Evolutionary conservation across 1,140 invertebrate species (phyloP), one percentile per base, ranked within the genome.

Genomic region (Cotesia typhae): DNA sequence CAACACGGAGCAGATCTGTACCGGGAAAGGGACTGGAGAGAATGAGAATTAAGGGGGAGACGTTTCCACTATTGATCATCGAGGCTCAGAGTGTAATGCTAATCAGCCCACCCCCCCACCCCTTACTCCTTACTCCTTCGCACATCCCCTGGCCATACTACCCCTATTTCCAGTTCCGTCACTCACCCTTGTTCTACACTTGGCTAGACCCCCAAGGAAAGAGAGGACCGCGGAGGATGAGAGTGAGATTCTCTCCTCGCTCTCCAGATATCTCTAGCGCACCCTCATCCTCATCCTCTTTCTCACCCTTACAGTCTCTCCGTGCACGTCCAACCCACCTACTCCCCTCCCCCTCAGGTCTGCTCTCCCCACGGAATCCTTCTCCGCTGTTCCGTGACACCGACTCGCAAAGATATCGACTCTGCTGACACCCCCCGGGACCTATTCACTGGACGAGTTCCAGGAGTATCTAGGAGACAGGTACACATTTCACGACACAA

Each of bases 11-110:
- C 28, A 28, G 3, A 28, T 1, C 28, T 28, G 28, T 28, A 28
- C 28, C 28, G 28, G 28, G 28, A 28, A 28, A 28, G 28, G 28
- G 28, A 28, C 28, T 28, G 79, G 81, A 82, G 82, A 84, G 83
- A 84, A 84, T 83, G 80, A 83, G 79, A 83, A 84, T 83, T 82
- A 84, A 84, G 84, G 82, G 84, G 83, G 83, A 84, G 84, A 85
- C 84, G 82, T 87, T 87, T 86, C 83, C 84, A 87, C 85, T 85
- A 87, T 87, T 87, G 85, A 86, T 86, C 85, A 87, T 86, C 84
- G 83, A 84, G 84, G 81, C 84, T 85, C 84, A 84, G 84, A 85
- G 84, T 85, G 84, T 84, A 87, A 86, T 87, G 85, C 85, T 86
- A 87, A 85, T 87, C 84, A 86, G 79, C 83, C 84, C 81, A 81